Evolutionary conservation across 2,797 vertebrate species (phyloP).

Genomic region (Pseudopleuronectes americanus): DNA sequence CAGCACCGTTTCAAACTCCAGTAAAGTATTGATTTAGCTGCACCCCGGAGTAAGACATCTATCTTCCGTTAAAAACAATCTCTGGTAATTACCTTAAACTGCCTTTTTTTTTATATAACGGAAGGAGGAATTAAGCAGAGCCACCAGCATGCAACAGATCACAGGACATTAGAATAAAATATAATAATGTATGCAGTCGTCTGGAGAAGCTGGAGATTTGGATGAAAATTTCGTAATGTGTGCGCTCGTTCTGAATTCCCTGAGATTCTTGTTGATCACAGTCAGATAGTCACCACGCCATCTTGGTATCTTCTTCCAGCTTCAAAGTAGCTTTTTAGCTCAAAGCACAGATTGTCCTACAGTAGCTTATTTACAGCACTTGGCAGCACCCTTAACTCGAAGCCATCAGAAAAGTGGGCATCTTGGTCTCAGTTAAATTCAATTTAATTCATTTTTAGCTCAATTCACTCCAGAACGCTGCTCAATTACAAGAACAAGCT

Average conservation of each 20-base stretch:
- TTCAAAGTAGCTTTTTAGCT: too few species aligned
- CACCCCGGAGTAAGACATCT: constrained; percentile 69
- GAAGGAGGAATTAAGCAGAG: constrained; percentile 31
- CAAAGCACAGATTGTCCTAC: too few species aligned
- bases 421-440: too few species aligned
- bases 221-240: constrained; percentile 55
- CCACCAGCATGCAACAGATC: constrained; percentile 30
- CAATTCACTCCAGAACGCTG: too few species aligned
- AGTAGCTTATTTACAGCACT: too few species aligned
- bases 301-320: too few species aligned
- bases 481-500: neutral
- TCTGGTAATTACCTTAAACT: constrained; percentile 66
- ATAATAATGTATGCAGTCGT: constrained; percentile 59
- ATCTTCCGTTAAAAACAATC: constrained; percentile 72
- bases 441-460: too few species aligned
- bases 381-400: too few species aligned
- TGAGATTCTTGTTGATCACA: constrained; percentile 42
- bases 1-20: constrained; percentile 63
- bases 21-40: constrained; percentile 71
- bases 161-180: constrained; percentile 61
- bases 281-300: neutral
- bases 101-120: constrained; percentile 51
- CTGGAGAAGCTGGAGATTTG: constrained; percentile 49
- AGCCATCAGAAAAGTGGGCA: too few species aligned
- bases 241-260: constrained; percentile 53